Base-by-base conservation (phyloP, 2,797 vertebrate genomes). In the Chanos chanos region DNA sequence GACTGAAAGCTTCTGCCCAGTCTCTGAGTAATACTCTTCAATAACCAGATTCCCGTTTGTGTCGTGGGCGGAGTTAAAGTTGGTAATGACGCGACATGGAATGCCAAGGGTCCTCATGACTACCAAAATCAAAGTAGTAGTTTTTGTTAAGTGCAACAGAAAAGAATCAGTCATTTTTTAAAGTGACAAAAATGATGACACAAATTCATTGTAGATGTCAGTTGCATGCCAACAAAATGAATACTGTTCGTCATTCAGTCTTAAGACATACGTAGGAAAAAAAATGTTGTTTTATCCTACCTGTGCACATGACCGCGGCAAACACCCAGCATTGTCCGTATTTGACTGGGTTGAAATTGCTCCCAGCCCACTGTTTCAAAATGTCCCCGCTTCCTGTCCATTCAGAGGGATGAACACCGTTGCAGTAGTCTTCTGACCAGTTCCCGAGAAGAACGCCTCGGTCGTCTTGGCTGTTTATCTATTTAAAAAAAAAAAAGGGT, bases 261-360 rank as follows among this genome's bases (percentile, higher is more conserved):
- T 37, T 39, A 15, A 13, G 12, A 22, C 1, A 49, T 9, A 4
- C 1, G n/a, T 0, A 25, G 16, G 1, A 28, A 8, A 4, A 13
- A 33, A 12, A 18, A 12, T n/a, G 2, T 1, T 7, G 13, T 16
- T 45, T 22, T 33, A n/a, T 54, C 27, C 25, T 80, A 94, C 93
- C 93, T 89, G 93, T 96, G 73, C 93, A 95, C 90, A 94, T 91
- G 63, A 94, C 88, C 0, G 88, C 91, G 0, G 93, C 94, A 56
- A 89, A 95, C 72, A 96, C 93, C 93, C 93, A 96, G 75, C 93
- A 95, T 80, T 96, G 94, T 8, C 92, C 94, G 0, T 92, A 95
- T 64, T 83, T 86, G 63, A 95, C 92, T 0, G 92, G 88, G 0
- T 54, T 79, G 78, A 64, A 90, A 1, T 82, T 83, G 0, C 74